Conservation (phyloP, 2,113 vertebrate genomes). For the Probosciger aterrimus region DNA sequence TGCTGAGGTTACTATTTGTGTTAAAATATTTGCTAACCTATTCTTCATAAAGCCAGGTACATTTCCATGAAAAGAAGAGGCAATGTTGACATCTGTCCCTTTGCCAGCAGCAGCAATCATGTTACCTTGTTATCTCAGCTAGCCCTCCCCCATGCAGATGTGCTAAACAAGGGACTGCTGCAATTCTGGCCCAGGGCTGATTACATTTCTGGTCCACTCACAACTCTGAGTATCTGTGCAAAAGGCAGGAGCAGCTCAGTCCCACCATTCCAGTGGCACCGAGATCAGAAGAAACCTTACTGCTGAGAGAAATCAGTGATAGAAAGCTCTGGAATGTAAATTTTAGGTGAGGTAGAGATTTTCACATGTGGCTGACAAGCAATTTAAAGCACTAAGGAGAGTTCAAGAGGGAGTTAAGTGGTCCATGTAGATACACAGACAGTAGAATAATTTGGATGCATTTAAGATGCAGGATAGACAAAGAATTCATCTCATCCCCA, state of each 20-base stretch:
- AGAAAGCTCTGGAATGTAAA: not conserved
- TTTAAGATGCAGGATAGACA: conserved; percentile 6
- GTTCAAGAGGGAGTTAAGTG: conserved; percentile 59
- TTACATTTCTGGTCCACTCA: not conserved
- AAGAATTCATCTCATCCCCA: conserved; percentile 9
- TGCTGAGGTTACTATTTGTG: conserved; percentile 40
- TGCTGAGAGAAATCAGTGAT: not conserved
- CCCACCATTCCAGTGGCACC: not conserved
- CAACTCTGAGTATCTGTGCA: not conserved
- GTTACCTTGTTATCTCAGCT: conserved; percentile 7
- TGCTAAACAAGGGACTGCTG: not conserved
- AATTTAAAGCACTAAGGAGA: conserved; percentile 45
- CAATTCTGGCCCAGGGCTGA: not conserved
- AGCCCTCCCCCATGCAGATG: not conserved
- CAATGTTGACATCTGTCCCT: conserved; percentile 19
- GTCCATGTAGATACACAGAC: not conserved
- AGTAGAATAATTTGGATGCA: conserved; percentile 29
- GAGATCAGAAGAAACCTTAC: not conserved
- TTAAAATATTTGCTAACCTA: conserved; percentile 55
- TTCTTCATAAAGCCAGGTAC: conserved; percentile 59
- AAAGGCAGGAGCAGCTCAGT: not conserved
- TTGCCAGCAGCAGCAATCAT: conserved; percentile 16
- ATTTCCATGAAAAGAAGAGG: conserved; percentile 59
- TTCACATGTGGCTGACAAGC: conserved; percentile 26
- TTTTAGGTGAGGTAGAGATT: conserved; percentile 5